These are phyloP conservation scores for Scalopus aquaticus DNA, from an alignment of 2,113 vertebrate species.

Conservation along the genomic window DNA sequence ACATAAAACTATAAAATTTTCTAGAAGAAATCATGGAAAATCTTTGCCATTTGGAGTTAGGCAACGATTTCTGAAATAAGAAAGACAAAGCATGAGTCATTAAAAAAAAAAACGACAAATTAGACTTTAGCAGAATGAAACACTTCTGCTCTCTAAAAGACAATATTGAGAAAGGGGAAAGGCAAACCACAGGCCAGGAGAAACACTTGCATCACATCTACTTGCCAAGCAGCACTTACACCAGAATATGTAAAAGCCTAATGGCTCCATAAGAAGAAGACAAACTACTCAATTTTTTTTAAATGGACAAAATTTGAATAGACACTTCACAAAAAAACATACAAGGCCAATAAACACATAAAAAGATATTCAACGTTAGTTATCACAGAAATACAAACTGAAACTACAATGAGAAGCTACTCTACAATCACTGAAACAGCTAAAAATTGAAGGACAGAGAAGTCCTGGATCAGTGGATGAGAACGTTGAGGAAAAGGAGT, in stretches of 20 bases:
- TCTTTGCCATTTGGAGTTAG: not conserved
- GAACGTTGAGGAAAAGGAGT: not conserved
- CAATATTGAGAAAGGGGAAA: not conserved
- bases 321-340: not conserved
- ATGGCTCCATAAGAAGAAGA: not conserved
- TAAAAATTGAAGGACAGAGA: not conserved
- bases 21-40: conserved; percentile 29
- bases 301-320: conserved; percentile 10
- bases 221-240: not conserved
- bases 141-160: conserved; percentile 30
- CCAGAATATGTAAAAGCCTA: not conserved
- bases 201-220: not conserved
- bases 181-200: not conserved
- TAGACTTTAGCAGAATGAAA: conserved; percentile 22
- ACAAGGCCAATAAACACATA: conserved; percentile 10
- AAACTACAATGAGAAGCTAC: not conserved
- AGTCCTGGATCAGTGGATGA: not conserved
- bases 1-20: not conserved
- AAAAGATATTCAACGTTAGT: not conserved
- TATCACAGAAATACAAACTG: not conserved
- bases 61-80: conserved; percentile 11
- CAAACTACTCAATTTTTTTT: conserved; percentile 7
- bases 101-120: conserved; percentile 1
- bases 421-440: not conserved
- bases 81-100: not conserved